Evolutionary conservation across 2,797 vertebrate species (phyloP), one percentile per base, ranked within the genome.

Genomic region (Rhodeus uyekii): DNA sequence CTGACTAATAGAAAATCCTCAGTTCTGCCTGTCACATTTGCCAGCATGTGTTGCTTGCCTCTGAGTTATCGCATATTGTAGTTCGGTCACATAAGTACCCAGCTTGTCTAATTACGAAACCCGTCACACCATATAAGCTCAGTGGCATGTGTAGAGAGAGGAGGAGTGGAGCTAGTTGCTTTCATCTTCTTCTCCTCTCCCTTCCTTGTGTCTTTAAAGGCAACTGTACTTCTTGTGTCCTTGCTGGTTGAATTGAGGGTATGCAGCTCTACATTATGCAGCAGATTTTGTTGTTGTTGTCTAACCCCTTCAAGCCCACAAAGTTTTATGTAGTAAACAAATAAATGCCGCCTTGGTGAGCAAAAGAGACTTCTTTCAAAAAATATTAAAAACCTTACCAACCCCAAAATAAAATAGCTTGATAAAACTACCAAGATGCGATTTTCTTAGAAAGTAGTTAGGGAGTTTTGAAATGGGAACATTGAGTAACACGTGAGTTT

Each of bases 61-160:
- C 27, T 16, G 71, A 53, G 38, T 79, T 84, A 48, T 71, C 14
- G 42, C 50, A 61, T 69, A 39, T 65, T 82, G 67, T 67, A 68
- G 80, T 58, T 67, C 19, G 27, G 80, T 87, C 72, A 64, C 80
- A 69, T 75, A 67, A 73, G 60, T 83, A 27, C 84, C 78, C 69
- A 60, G 80, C 76, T 76, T 75, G 69, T 84, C 75, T 79, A 85
- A 87, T 83, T 84, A 81, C 32, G 83, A 79, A 81, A 77, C 73
- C 75, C 12, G 34, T 76, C 42, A 72, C 64, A 75, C 61, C 42
- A 60, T 71, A 75, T 42, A 39, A 82, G 63, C 55, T 73, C 73
- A 82, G 68, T 53, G 61, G 76, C 63, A 18, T 76, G 71, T 68
- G 72, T 74, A 48, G 60, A 67, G 46, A 19, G 58, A 75, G 42